These are phyloP conservation scores for Anableps anableps DNA, from an alignment of 2,797 vertebrate genomes.

Conservation along the genomic window DNA sequence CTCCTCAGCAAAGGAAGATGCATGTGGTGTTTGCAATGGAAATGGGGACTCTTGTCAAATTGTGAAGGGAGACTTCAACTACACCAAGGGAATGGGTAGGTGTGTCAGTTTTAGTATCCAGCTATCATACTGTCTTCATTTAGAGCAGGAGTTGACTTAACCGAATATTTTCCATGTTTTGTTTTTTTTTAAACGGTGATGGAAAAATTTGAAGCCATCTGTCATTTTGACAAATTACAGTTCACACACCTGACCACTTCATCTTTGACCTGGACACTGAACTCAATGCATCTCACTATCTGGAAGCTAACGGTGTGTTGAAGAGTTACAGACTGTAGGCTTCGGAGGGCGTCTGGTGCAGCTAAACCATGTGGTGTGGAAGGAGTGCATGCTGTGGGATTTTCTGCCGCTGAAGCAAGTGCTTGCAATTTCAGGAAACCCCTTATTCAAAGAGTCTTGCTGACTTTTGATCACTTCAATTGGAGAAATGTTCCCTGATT, in stretches of 20 bases:
- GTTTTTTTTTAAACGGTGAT: not conserved
- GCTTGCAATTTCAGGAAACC: too few relatives aligned
- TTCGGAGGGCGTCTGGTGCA: too few relatives aligned
- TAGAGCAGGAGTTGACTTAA: not conserved
- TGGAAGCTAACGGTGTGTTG: too few relatives aligned
- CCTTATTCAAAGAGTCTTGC: too few relatives aligned
- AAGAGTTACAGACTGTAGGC: too few relatives aligned
- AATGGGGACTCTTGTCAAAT: conserved; percentile 94
- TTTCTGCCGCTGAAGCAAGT: too few relatives aligned
- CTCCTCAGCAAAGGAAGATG: conserved; percentile 92
- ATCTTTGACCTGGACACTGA: not conserved
- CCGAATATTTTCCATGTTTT: not conserved
- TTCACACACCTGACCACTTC: not conserved
- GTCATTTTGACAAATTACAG: not conserved
- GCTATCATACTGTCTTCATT: not conserved
- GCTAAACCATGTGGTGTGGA: too few relatives aligned
- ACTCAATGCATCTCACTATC: not conserved
- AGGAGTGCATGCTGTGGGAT: too few relatives aligned
- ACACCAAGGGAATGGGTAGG: conserved; percentile 94
- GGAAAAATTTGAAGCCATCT: too few relatives aligned
- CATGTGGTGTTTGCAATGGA: conserved; percentile 92
- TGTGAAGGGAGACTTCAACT: conserved; percentile 95
- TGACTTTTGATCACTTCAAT: too few relatives aligned
- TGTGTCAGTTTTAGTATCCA: conserved; percentile 26
- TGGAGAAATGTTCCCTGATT: too few relatives aligned